phyloP scores from a whole-genome alignment of 2,113 vertebrate species.

The Ochotona princeps region DNA sequence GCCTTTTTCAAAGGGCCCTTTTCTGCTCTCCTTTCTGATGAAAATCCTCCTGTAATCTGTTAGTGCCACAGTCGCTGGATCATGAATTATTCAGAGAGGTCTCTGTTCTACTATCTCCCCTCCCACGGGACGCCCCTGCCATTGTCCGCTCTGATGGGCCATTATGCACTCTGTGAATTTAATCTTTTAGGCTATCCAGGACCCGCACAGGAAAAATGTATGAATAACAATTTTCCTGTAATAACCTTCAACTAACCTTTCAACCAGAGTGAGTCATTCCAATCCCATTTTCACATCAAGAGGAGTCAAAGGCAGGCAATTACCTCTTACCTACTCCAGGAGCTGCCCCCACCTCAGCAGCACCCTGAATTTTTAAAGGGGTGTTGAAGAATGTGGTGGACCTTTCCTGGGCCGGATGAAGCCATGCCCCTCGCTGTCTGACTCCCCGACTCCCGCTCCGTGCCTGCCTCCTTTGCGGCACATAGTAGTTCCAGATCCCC shows the following conservation, averaged over 20 bases:
- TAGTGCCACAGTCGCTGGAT: slow-evolving; percentile 85
- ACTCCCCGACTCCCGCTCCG: not conserved
- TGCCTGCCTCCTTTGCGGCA: not conserved
- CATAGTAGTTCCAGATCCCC: not conserved
- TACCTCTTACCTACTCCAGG: slow-evolving; percentile 88
- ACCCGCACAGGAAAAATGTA: slow-evolving; percentile 83
- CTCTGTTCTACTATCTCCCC: slow-evolving; percentile 87
- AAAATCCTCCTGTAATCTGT: slow-evolving; percentile 93
- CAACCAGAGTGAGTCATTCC: slow-evolving; percentile 96
- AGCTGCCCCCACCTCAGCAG: slow-evolving; percentile 68
- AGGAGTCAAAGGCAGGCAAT: slow-evolving; percentile 89
- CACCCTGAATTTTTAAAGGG: slow-evolving; percentile 85
- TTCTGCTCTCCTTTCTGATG: slow-evolving; percentile 89
- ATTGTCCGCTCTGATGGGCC: slow-evolving; percentile 98
- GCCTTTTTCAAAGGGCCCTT: slow-evolving; percentile 88
- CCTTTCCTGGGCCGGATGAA: not conserved
- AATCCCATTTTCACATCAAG: slow-evolving; percentile 96
- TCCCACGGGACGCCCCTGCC: slow-evolving; percentile 92
- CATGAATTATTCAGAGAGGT: slow-evolving; percentile 97
- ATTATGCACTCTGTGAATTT: slow-evolving; percentile 97
- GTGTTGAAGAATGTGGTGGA: slow-evolving; percentile 78
- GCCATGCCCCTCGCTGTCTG: not conserved
- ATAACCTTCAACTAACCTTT: slow-evolving; percentile 99
- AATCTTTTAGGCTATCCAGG: slow-evolving; percentile 92
- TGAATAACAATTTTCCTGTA: slow-evolving; percentile 93